Evolutionary conservation across 2,113 vertebrate genomes (phyloP).

Genomic region (Tonatia bakeri): DNA sequence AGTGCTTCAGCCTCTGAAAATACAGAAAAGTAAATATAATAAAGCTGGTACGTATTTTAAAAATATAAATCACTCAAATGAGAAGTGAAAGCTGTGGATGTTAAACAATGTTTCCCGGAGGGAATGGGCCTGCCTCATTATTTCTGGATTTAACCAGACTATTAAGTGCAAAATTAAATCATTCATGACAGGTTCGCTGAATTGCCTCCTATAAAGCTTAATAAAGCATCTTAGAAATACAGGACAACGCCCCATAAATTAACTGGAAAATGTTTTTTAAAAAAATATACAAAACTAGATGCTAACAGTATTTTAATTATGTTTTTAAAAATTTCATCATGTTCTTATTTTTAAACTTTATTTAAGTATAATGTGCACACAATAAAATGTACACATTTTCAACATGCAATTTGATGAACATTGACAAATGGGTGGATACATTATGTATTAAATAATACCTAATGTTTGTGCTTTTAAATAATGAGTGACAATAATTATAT

Average conservation of each 20-base stretch:
- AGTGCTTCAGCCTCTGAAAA: slow-evolving; percentile 36
- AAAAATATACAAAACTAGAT: slow-evolving; percentile 55
- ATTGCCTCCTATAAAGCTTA: slow-evolving; percentile 81
- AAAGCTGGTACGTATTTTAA: background rate
- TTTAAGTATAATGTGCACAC: background rate
- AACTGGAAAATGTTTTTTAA: slow-evolving; percentile 59
- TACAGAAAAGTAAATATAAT: slow-evolving; percentile 53
- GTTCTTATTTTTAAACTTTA: background rate
- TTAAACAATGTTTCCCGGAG: slow-evolving; percentile 71
- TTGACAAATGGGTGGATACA: background rate
- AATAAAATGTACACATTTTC: background rate
- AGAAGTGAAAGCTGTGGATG: slow-evolving; percentile 26
- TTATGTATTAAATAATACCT: too few relatives aligned
- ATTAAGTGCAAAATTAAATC: slow-evolving; percentile 82
- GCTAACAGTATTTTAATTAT: slow-evolving; percentile 53
- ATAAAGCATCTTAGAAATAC: slow-evolving; percentile 74
- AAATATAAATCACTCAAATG: slow-evolving; percentile 48
- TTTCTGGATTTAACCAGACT: slow-evolving; percentile 80
- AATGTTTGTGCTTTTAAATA: background rate
- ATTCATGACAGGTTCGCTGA: slow-evolving; percentile 83
- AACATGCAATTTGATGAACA: background rate
- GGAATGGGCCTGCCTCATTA: slow-evolving; percentile 68
- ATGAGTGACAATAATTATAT: background rate
- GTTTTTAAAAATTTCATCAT: slow-evolving; percentile 31
- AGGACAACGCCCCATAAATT: slow-evolving; percentile 71